A percentile compares a stretch with the other conserved stretches of the same genome.
Conservation (phyloP, 1,140 invertebrate species). For the Zaprionus lachaisei region DNA sequence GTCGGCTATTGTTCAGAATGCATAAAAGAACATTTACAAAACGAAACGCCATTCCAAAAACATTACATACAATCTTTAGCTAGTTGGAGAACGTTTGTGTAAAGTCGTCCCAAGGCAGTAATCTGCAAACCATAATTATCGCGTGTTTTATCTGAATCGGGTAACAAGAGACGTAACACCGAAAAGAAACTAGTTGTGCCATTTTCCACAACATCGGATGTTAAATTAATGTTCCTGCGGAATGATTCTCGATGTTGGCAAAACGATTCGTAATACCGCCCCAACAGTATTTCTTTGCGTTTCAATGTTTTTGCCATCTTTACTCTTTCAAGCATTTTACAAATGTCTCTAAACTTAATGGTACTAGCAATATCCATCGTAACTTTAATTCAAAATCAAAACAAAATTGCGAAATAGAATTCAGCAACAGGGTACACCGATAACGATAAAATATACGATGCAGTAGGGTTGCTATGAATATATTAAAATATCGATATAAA, state of each 20-base stretch:
- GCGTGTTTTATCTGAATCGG: constrained; percentile 88
- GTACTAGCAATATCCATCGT: constrained; percentile 64
- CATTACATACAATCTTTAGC: constrained; percentile 85
- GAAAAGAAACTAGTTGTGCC: constrained; percentile 88
- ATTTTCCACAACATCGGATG: constrained; percentile 37
- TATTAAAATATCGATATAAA: too few relatives aligned
- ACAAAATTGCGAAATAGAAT: not conserved
- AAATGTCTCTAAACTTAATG: constrained; percentile 76
- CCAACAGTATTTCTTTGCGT: constrained; percentile 62
- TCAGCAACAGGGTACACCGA: not conserved
- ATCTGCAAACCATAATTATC: constrained; percentile 89
- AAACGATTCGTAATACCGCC: constrained; percentile 76
- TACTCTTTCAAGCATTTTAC: constrained; percentile 66
- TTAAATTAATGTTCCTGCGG: constrained; percentile 36
- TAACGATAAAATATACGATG: not conserved
- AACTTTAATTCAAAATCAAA: constrained; percentile 41
- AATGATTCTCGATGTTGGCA: constrained; percentile 63
- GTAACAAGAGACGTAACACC: constrained; percentile 89
- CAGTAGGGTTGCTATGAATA: too few relatives aligned
- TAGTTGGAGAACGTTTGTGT: constrained; percentile 89
- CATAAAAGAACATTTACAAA: not conserved
- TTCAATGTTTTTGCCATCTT: constrained; percentile 48
- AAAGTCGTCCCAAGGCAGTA: constrained; percentile 87
- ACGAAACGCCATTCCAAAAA: not conserved
- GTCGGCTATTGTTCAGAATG: constrained; percentile 72